Percentiles rank a stretch among this genome's conserved stretches.
phyloP scores from a whole-genome alignment of 1,140 invertebrate species.

The Drosophila orosa region DNA sequence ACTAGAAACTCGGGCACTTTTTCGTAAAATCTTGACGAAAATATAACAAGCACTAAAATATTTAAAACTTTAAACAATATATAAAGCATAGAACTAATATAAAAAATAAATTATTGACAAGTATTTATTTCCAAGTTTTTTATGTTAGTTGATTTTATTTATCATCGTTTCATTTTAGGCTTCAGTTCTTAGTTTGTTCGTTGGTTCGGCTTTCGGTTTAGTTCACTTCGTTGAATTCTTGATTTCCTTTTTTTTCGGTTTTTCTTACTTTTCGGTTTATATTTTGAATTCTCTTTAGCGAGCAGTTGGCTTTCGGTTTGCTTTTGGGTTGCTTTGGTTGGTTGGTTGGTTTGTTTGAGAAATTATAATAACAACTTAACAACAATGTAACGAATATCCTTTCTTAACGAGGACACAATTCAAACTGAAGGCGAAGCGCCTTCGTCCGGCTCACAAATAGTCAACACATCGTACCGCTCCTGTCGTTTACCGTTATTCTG shows the following conservation, averaged over 20 bases:
- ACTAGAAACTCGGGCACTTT: neutral
- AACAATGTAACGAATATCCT: conserved; percentile 85
- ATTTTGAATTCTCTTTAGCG: conserved; percentile 55
- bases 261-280: conserved; percentile 47
- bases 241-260: conserved; percentile 34
- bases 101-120: neutral
- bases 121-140: conserved; percentile 5
- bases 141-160: conserved; percentile 1
- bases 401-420: conserved; percentile 84
- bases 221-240: conserved; percentile 39
- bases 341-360: conserved; percentile 75
- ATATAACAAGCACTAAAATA: neutral
- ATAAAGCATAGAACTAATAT: neutral
- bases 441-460: conserved; percentile 83
- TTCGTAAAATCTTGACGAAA: no score
- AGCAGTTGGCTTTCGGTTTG: conserved; percentile 58
- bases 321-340: conserved; percentile 55
- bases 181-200: conserved; percentile 32
- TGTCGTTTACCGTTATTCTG: conserved; percentile 71
- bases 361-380: conserved; percentile 84
- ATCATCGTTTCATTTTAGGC: conserved; percentile 16
- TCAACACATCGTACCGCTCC: conserved; percentile 67
- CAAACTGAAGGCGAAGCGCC: conserved; percentile 83
- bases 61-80: conserved; percentile 13
- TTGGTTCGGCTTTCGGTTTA: conserved; percentile 41